Evolutionary conservation across 2,888 invertebrate genomes (phyloP).

Genomic region (Caenorhabditis wallacei): DNA sequence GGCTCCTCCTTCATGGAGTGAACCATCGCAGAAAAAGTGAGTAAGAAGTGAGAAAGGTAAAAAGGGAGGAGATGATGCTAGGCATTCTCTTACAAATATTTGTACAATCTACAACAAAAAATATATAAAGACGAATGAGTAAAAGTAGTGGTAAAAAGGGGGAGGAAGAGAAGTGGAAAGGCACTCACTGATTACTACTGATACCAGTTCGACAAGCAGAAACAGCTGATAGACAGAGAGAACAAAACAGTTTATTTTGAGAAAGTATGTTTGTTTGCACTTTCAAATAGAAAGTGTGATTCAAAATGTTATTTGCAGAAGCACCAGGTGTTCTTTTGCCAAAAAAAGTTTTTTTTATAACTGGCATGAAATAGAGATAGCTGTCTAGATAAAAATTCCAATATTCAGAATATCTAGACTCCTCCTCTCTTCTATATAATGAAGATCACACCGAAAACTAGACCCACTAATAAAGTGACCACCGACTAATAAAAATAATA

Average conservation of each 20-base stretch:
- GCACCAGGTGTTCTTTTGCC: constrained; percentile 16
- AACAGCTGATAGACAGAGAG: not conserved
- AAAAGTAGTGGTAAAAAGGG: not conserved
- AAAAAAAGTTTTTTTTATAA: not conserved
- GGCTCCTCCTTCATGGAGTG: constrained; percentile 6
- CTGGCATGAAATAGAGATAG: not conserved
- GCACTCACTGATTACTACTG: constrained; percentile 9
- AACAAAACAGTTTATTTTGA: not conserved
- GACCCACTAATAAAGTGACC: not conserved
- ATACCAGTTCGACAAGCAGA: not conserved
- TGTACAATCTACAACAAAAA: constrained; percentile 33
- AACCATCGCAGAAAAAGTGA: constrained; percentile 7
- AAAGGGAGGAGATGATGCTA: not conserved
- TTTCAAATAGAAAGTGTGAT: not conserved
- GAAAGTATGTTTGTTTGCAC: constrained; percentile 17
- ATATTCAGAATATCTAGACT: too few relatives aligned
- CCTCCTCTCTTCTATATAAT: not conserved
- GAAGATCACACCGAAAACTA: not conserved
- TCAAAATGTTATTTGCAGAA: not conserved
- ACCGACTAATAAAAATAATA: not conserved
- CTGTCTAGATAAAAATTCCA: too few relatives aligned
- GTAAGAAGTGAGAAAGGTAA: not conserved
- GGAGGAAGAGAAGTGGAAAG: not conserved
- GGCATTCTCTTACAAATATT: constrained; percentile 25
- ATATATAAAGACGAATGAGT: constrained; percentile 2